Conservation (phyloP, 2,113 vertebrate genomes). For the Cercopithecus mona region DNA sequence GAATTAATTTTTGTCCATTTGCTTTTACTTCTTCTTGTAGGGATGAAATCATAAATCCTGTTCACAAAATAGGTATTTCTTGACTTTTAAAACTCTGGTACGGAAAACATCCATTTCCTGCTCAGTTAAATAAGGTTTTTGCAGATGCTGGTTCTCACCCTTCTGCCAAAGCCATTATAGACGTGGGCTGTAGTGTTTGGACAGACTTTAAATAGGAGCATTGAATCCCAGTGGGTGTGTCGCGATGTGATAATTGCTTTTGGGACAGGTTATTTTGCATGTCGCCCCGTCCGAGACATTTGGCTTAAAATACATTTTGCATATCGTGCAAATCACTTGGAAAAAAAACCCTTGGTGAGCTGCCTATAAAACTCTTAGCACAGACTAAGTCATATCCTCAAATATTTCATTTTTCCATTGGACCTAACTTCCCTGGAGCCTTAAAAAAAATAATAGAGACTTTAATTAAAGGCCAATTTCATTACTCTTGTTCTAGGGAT, state of each 20-base stretch:
- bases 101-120: constrained; percentile 71
- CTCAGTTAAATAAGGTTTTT: constrained; percentile 56
- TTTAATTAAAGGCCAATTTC: constrained; percentile 59
- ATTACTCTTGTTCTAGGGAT: constrained; percentile 37
- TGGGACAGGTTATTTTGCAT: constrained; percentile 63
- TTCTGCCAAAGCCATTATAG: constrained; percentile 67
- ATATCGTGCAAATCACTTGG: constrained; percentile 50
- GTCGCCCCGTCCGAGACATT: neutral
- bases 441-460: neutral
- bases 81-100: constrained; percentile 47
- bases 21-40: neutral
- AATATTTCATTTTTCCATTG: constrained; percentile 60
- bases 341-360: constrained; percentile 47
- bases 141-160: neutral
- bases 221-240: constrained; percentile 48
- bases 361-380: constrained; percentile 55
- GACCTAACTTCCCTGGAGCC: constrained; percentile 16
- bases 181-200: constrained; percentile 47
- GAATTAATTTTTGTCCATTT: constrained; percentile 39
- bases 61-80: constrained; percentile 65
- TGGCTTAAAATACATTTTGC: constrained; percentile 54
- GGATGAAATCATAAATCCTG: constrained; percentile 43
- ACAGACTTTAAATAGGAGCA: constrained; percentile 62
- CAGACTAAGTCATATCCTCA: constrained; percentile 54
- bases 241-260: constrained; percentile 68